Evolutionary conservation across 2,797 vertebrate genomes (phyloP), one percentile per base, ranked within the genome.

Genomic region (Poeciliopsis presidionis): DNA sequence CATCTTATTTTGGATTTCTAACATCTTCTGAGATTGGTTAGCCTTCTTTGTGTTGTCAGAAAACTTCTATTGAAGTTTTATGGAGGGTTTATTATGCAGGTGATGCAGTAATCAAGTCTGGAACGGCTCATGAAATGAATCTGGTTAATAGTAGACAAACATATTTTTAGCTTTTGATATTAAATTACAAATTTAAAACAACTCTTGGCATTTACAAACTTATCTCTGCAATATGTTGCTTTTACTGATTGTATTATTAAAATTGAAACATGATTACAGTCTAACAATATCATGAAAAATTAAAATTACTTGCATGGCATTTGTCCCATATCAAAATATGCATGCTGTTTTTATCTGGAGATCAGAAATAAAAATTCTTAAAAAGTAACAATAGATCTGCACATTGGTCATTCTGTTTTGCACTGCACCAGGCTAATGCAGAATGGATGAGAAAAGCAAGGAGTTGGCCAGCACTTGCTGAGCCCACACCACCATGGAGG

Each of bases 401-500:
- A 73, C 61, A 45, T 13, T 77, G 41, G 43, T 7, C 20, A 78
- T 39, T 76, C 53, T 84, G 53, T 61, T 76, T 83, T 76, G 85
- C 84, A 69, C 67, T 80, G 75, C 84, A 75, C 1, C 67, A 45
- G 22, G 41, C 67, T n/a, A 70, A n/a, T n/a, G 59, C 65, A 85
- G 75, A 88, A 72, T 61, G 84, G 84, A 88, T 84, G 93, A 89
- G 83, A 88, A 85, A 88, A 90, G 88, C 85, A 86, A 76, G 80
- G 84, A 84, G 86, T 84, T 74, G 83, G 84, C 84, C 81, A 82
- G 80, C 76, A 81, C 83, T 87, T 28, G 81, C 88, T 85, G 90
- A 91, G 89, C 93, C 93, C 85, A 94, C 92, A 84, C 81, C 80
- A 61, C 87, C 81, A 90, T 25, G 90, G 91, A 92, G 93, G 93